phyloP scores from a whole-genome alignment of 2,888 invertebrate species.

The Metellina segmentata region DNA sequence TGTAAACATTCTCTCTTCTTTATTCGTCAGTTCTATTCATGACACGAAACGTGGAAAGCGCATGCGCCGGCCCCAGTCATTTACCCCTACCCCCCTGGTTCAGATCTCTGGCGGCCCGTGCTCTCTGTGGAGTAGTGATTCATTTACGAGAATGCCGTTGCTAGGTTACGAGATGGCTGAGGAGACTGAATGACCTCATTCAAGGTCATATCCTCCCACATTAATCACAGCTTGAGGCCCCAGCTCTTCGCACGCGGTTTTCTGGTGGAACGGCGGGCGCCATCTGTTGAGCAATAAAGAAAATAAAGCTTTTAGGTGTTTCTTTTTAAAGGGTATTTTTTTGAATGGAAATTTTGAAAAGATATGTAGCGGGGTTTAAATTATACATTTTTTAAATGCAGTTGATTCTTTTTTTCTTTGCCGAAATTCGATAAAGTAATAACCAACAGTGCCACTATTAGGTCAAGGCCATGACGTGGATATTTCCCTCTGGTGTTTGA shows the following conservation, averaged over 20 bases:
- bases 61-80: constrained; percentile 26
- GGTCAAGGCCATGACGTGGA: too few species aligned
- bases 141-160: constrained; percentile 56
- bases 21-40: constrained; percentile 60
- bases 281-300: background rate
- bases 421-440: too few species aligned
- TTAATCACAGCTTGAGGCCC: constrained; percentile 19
- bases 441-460: too few species aligned
- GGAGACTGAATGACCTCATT: constrained; percentile 41
- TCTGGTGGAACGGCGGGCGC: background rate
- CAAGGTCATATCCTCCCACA: constrained; percentile 55
- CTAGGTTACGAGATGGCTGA: constrained; percentile 42
- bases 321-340: too few species aligned
- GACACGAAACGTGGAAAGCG: background rate
- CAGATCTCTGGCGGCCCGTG: constrained; percentile 33
- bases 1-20: constrained; percentile 34
- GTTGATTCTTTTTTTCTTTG: too few species aligned
- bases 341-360: too few species aligned
- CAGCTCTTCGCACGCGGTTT: too few species aligned
- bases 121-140: constrained; percentile 37
- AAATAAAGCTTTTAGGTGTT: too few species aligned
- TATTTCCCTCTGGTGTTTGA: too few species aligned
- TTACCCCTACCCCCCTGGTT: background rate
- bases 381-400: too few species aligned
- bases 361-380: too few species aligned